These are phyloP conservation scores for Syngnathus floridae DNA, from an alignment of 2,113 vertebrate species.

Conservation along the genomic window DNA sequence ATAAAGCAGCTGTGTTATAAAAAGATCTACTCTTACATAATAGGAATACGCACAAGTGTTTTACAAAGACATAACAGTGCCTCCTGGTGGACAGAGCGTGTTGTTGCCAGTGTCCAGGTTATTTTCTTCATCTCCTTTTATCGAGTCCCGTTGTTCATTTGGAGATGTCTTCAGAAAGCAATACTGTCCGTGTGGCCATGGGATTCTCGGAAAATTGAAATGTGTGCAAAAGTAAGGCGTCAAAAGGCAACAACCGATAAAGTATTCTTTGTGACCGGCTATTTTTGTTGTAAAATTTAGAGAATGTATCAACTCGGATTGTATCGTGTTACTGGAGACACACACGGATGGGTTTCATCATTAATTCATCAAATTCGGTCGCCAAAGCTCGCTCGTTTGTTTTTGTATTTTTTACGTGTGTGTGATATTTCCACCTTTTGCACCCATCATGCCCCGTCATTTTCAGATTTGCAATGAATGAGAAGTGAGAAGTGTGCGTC, in stretches of 20 bases:
- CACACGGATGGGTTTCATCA: conserved; percentile 28
- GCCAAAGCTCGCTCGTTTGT: not conserved
- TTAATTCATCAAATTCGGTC: conserved; percentile 24
- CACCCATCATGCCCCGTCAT: not conserved
- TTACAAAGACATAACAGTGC: conserved; percentile 58
- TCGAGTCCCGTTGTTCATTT: conserved; percentile 34
- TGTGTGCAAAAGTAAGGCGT: conserved; percentile 20
- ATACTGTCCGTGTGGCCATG: conserved; percentile 59
- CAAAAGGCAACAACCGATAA: conserved; percentile 20
- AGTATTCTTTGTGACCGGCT: not conserved
- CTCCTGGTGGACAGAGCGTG: conserved; percentile 66
- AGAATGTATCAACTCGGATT: conserved; percentile 48
- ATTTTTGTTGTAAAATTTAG: conserved; percentile 59
- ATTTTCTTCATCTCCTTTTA: conserved; percentile 42
- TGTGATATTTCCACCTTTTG: conserved; percentile 22
- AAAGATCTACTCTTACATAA: conserved; percentile 39
- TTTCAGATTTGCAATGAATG: conserved; percentile 26
- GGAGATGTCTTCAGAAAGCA: conserved; percentile 62
- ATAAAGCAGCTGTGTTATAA: conserved; percentile 16
- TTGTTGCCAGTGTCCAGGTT: conserved; percentile 58
- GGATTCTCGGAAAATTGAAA: conserved; percentile 30
- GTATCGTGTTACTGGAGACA: conserved; percentile 30
- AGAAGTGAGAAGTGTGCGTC: not conserved
- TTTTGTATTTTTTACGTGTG: conserved; percentile 15
- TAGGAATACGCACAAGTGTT: conserved; percentile 39